A percentile compares a stretch with the other conserved stretches of the same genome.
phyloP scores from a whole-genome alignment of 2,113 vertebrate genomes.

The Proterorhinus semilunaris region DNA sequence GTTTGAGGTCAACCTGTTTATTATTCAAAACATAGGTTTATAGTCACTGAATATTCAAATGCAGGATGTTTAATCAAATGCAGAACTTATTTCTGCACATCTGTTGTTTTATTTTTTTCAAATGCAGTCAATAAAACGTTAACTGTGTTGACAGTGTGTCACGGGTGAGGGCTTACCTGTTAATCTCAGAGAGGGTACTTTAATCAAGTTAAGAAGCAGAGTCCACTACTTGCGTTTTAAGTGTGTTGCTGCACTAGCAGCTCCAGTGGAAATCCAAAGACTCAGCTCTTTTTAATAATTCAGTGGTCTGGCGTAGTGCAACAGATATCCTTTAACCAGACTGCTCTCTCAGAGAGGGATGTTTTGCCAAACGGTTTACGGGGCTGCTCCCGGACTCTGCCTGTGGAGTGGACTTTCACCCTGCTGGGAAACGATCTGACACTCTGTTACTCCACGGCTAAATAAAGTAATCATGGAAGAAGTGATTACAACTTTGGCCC shows the following conservation, averaged over 20 bases:
- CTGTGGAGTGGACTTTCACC: conserved; percentile 52
- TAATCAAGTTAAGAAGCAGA: conserved; percentile 18
- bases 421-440: conserved; percentile 60
- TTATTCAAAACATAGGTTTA: conserved; percentile 35
- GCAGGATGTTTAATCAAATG: background rate
- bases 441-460: conserved; percentile 52
- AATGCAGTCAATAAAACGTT: conserved; percentile 28
- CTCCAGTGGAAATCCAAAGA: conserved; percentile 53
- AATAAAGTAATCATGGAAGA: conserved; percentile 58
- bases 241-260: conserved; percentile 8
- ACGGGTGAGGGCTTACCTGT: conserved; percentile 18
- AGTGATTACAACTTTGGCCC: conserved; percentile 42
- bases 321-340: conserved; percentile 58
- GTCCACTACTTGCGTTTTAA: conserved; percentile 8
- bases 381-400: conserved; percentile 12
- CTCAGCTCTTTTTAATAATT: conserved; percentile 76
- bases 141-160: conserved; percentile 26
- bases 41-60: conserved; percentile 33
- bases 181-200: conserved; percentile 11
- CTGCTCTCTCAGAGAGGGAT: conserved; percentile 21
- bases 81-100: background rate
- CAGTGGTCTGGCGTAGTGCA: conserved; percentile 66
- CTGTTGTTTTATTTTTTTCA: conserved; percentile 55
- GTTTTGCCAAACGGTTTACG: conserved; percentile 57
- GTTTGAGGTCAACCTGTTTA: conserved; percentile 8